Base-by-base conservation (phyloP, 2,888 invertebrate genomes). In the Eurois occulta region DNA sequence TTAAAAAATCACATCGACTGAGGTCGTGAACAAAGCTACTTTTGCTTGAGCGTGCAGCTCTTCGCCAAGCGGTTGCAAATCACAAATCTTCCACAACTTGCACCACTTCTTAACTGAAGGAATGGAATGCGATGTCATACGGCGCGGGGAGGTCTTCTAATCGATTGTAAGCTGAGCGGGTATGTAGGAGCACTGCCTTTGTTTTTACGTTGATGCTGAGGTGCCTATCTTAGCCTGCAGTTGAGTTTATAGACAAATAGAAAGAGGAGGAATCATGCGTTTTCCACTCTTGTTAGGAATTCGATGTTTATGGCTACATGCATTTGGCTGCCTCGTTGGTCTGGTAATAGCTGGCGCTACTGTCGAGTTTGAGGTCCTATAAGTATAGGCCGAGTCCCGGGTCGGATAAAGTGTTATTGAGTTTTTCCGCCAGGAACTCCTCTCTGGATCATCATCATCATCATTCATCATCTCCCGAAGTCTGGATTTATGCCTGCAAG, bases 41-140 rank as follows among this genome's bases (percentile, higher is more conserved):
- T 52, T 24, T 52, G 10, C 52, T 52, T 52, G 52, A 52, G 52
- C 52, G 52, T 24, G 0, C 21, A 48, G 18, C 46, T 46, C 46
- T 46, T 18, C 46, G 18, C 46, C 46, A 46, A 46, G 46, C 18
- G 46, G 46, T 46, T 18, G 46, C 16, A 43, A 46, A 46, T 18
- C 52, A 52, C 55, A 21, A 72, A 4, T 67, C 74, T 78, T 55
- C 70, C 68, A 41, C 41, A 13, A 32, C 80, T 88, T 90, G 72
- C 1, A 77, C 88, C 88, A 75, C 8, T 41, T 65, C 13, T 10
- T 38, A 72, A 75, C 74, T 75, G 73, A 82, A 87, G 86, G 85
- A 87, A 86, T 85, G 89, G 89, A 89, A 89, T 89, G 89, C 81
- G 81, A 87, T 90, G 90, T 88, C 87, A 87, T 87, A 87, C 87